Percentiles rank a stretch among this genome's conserved stretches.
phyloP scores from a whole-genome alignment of 1,140 invertebrate species.

The Drosophila fuyamai region DNA sequence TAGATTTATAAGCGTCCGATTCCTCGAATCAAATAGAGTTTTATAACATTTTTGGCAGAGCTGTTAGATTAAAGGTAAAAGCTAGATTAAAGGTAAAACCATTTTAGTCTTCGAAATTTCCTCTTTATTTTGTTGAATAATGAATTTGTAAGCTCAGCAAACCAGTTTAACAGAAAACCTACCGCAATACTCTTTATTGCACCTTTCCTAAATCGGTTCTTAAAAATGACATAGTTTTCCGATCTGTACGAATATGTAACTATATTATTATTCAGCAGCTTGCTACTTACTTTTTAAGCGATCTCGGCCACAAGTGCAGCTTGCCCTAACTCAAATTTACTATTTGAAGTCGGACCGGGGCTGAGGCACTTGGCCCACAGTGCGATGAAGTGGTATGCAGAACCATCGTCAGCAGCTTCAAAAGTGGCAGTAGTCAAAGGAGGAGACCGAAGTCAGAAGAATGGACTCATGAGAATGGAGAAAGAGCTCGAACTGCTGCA shows the following conservation, averaged over 20 bases:
- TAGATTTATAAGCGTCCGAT: neutral
- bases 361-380: slow-evolving; percentile 3
- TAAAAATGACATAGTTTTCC: too few relatives aligned
- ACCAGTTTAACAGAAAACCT: too few relatives aligned
- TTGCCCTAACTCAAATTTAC: neutral
- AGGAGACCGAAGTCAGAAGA: slow-evolving; percentile 4
- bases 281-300: neutral
- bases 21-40: neutral
- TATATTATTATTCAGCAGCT: too few relatives aligned
- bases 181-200: too few relatives aligned
- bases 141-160: too few relatives aligned
- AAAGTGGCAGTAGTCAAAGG: slow-evolving; percentile 25
- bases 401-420: slow-evolving; percentile 17
- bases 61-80: neutral
- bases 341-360: neutral
- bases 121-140: neutral
- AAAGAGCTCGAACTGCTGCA: slow-evolving; percentile 7
- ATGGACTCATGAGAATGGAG: neutral
- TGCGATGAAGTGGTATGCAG: slow-evolving; percentile 13
- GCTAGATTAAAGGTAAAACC: too few relatives aligned
- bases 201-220: too few relatives aligned
- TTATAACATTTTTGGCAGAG: neutral
- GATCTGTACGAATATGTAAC: too few relatives aligned
- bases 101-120: neutral
- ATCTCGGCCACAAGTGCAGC: neutral